These are phyloP conservation scores for Pseudolaguvia tuberculata DNA, from an alignment of 2,113 vertebrate species.

Conservation along the genomic window DNA sequence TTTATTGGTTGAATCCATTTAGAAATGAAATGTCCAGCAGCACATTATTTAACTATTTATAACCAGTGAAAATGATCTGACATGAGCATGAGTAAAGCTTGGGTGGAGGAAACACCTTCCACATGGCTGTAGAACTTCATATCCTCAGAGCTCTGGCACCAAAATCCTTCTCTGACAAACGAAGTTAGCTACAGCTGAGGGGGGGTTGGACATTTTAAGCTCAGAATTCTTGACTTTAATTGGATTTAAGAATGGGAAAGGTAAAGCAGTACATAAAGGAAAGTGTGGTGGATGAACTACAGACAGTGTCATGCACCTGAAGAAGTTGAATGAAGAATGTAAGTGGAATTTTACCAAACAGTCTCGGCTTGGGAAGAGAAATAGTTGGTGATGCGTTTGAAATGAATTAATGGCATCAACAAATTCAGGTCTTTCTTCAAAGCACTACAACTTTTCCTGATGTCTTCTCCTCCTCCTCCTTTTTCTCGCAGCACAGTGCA, in stretches of 20 bases:
- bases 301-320: conserved; percentile 6
- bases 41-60: neutral
- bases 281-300: conserved; percentile 6
- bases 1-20: neutral
- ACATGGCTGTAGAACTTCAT: conserved; percentile 23
- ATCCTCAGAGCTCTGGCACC: neutral
- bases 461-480: conserved; percentile 10
- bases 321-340: conserved; percentile 4
- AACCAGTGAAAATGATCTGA: neutral
- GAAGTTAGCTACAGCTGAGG: conserved; percentile 6
- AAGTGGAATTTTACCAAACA: neutral
- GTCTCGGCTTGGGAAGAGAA: neutral
- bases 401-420: neutral
- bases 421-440: conserved; percentile 25
- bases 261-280: neutral
- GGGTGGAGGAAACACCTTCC: neutral
- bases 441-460: conserved; percentile 40
- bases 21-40: neutral
- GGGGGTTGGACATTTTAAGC: conserved; percentile 14
- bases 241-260: neutral
- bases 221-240: neutral
- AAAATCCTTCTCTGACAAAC: conserved; percentile 13
- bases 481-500: conserved; percentile 36
- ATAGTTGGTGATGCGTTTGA: neutral
- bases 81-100: neutral